phyloP scores from a whole-genome alignment of 2,797 vertebrate species.

The Streptopelia turtur region DNA sequence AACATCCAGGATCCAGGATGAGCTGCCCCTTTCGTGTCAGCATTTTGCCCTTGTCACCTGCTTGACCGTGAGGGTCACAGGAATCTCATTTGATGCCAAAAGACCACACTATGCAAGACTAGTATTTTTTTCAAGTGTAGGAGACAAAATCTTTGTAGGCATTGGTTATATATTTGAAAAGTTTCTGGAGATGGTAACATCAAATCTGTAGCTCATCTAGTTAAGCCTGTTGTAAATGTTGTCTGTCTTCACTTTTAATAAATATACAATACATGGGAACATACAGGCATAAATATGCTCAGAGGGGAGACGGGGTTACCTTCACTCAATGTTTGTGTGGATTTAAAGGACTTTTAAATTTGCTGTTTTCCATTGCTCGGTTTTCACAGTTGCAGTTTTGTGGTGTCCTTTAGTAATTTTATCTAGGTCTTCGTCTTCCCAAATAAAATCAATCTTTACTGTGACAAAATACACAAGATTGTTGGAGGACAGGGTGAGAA shows the following conservation, averaged over 20 bases:
- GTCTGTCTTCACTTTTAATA: not conserved
- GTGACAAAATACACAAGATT: not conserved
- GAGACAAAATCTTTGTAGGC: not conserved
- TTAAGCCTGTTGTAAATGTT: not conserved
- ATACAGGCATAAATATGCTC: not conserved
- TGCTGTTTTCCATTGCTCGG: not conserved
- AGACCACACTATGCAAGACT: not conserved
- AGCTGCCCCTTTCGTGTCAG: not conserved
- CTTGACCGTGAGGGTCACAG: not conserved
- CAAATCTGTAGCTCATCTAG: not conserved
- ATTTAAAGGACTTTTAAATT: not conserved
- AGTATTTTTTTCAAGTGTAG: not conserved
- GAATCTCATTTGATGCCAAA: not conserved
- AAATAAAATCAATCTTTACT: not conserved
- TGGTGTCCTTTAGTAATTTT: not conserved
- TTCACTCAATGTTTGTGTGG: not conserved
- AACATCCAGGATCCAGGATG: not conserved
- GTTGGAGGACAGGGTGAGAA: not conserved
- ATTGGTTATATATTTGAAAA: not conserved
- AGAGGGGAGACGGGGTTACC: not conserved
- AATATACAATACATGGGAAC: not conserved
- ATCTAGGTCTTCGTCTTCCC: not conserved
- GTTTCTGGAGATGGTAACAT: not conserved
- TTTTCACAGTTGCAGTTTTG: not conserved
- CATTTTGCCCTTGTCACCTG: not conserved